Percentiles rank a stretch among this genome's conserved stretches.
These are phyloP conservation scores for Colaptes auratus DNA, from an alignment of 2,113 vertebrate genomes.

Conservation along the genomic window DNA sequence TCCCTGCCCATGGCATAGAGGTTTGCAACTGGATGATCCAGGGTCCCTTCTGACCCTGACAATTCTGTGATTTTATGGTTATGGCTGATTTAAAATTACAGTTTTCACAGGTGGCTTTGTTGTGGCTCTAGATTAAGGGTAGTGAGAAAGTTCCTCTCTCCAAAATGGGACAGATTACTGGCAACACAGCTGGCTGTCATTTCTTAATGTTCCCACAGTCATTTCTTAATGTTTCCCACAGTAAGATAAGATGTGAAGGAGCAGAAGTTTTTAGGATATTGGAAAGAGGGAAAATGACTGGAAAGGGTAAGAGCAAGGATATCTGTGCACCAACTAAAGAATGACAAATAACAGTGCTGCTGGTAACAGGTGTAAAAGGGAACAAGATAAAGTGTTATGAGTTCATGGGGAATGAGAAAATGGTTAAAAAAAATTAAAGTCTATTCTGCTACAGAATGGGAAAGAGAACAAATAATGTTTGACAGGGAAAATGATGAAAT, in stretches of 20 bases:
- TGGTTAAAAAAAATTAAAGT: not conserved
- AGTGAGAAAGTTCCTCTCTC: not conserved
- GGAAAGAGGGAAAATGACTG: not conserved
- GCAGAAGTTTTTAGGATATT: conserved; percentile 1
- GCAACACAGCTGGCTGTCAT: not conserved
- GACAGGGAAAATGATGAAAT: conserved; percentile 16
- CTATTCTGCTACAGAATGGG: not conserved
- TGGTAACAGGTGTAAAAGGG: not conserved
- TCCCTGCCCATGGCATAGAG: too few relatives aligned
- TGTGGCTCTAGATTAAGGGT: not conserved
- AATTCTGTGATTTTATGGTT: too few relatives aligned
- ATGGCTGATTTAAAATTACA: not conserved
- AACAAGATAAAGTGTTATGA: not conserved
- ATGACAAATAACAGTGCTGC: not conserved
- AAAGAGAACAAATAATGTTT: conserved; percentile 48
- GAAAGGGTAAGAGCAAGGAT: not conserved
- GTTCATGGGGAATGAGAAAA: not conserved
- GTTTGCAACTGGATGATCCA: too few relatives aligned
- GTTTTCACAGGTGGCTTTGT: not conserved
- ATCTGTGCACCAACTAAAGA: not conserved
- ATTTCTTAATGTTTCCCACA: not conserved
- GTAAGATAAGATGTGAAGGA: conserved; percentile 17
- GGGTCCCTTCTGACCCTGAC: too few relatives aligned
- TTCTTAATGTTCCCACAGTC: not conserved
- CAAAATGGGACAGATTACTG: not conserved